A percentile compares a stretch with the other conserved stretches of the same genome.
phyloP scores from a whole-genome alignment of 2,113 vertebrate species.

The Gymnorhina tibicen region DNA sequence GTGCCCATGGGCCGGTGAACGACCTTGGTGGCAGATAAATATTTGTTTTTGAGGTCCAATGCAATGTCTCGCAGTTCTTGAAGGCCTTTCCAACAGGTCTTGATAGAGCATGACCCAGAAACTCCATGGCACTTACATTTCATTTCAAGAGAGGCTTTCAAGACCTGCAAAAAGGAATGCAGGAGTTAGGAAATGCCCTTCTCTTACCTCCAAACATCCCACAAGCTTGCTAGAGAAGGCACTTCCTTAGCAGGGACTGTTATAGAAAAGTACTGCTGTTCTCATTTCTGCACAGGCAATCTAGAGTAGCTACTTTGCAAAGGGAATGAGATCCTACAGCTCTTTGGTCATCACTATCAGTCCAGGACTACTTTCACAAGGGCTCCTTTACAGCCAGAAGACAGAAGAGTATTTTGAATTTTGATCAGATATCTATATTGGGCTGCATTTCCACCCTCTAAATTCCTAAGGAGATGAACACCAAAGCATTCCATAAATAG shows the following conservation, averaged over 20 bases:
- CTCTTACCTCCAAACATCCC: neutral
- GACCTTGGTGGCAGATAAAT: slow-evolving; percentile 96
- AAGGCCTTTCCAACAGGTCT: slow-evolving; percentile 96
- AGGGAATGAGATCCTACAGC: neutral
- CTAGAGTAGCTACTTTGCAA: neutral
- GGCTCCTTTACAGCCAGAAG: neutral
- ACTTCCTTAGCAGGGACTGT: neutral
- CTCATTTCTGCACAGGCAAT: neutral
- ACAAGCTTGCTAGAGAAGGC: neutral
- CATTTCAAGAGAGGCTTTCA: slow-evolving; percentile 89
- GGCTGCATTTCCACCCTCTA: neutral
- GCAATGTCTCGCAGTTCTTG: slow-evolving; percentile 92
- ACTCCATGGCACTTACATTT: slow-evolving; percentile 99
- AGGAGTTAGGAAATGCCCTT: neutral
- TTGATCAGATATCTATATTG: neutral
- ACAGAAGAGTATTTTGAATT: neutral
- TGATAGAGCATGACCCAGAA: slow-evolving; percentile 96
- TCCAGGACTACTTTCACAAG: neutral
- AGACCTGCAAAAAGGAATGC: slow-evolving; percentile 74
- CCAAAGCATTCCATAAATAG: neutral
- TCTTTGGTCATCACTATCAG: neutral
- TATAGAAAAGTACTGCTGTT: neutral
- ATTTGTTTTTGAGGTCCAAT: slow-evolving; percentile 92
- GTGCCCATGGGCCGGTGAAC: slow-evolving; percentile 93
- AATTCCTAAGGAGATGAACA: neutral